Conservation (phyloP, 2,113 vertebrate species). For the Clupea harengus region DNA sequence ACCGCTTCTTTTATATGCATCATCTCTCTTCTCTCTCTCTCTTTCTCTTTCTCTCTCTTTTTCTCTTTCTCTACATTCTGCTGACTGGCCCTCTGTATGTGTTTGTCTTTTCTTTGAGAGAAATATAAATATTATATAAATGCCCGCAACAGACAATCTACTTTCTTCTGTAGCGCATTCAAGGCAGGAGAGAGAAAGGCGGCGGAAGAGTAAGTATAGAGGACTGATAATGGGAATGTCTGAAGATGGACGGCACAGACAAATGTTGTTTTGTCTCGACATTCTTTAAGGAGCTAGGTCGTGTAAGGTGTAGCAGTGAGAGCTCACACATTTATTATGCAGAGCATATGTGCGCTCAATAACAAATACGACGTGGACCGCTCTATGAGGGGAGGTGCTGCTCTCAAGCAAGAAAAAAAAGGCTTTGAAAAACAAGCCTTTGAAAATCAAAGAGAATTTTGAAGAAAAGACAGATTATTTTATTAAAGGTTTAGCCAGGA, state of each 20-base stretch:
- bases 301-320: slow-evolving; percentile 53
- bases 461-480: slow-evolving; percentile 10
- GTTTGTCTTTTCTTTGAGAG: slow-evolving; percentile 18
- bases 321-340: slow-evolving; percentile 39
- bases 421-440: background rate
- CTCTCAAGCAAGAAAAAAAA: background rate
- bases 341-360: slow-evolving; percentile 8
- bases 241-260: slow-evolving; percentile 49
- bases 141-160: slow-evolving; percentile 46
- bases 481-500: background rate
- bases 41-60: slow-evolving; percentile 19
- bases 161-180: slow-evolving; percentile 27
- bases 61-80: background rate
- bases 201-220: slow-evolving; percentile 18
- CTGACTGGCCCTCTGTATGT: background rate
- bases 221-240: slow-evolving; percentile 41
- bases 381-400: background rate
- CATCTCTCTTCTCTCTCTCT: slow-evolving; percentile 6
- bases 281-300: slow-evolving; percentile 49
- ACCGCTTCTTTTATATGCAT: background rate
- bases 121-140: slow-evolving; percentile 60
- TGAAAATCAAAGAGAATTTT: background rate
- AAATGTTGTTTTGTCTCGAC: slow-evolving; percentile 55
- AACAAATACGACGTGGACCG: background rate
- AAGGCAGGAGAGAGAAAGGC: background rate